phyloP scores from a whole-genome alignment of 2,888 invertebrate genomes.

The Conistra vaccinii region DNA sequence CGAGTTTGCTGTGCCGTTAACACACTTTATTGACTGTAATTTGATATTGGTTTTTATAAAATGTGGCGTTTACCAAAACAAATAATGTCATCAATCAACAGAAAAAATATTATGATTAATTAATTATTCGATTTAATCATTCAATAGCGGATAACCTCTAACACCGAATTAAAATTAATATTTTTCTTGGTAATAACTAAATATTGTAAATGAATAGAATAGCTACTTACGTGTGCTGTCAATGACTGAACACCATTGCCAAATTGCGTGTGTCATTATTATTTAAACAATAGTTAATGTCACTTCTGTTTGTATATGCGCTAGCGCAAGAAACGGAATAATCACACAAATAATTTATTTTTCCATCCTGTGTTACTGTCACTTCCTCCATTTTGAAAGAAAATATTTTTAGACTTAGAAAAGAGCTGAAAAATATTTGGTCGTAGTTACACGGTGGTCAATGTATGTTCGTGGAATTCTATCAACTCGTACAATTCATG shows the following conservation, averaged over 20 bases:
- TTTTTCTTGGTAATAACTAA: neutral
- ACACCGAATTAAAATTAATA: conserved; percentile 33
- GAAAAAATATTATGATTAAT: conserved; percentile 42
- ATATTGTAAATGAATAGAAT: conserved; percentile 28
- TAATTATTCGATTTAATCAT: conserved; percentile 29
- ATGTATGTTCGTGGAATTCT: conserved; percentile 57
- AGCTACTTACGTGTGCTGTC: conserved; percentile 56
- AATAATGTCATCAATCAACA: conserved; percentile 35
- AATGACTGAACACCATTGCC: conserved; percentile 49
- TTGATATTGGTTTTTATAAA: conserved; percentile 51
- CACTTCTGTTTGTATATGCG: conserved; percentile 12
- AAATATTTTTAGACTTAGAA: neutral
- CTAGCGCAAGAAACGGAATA: conserved; percentile 29
- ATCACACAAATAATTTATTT: conserved; percentile 31
- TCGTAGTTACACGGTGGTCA: conserved; percentile 13
- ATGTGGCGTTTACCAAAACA: conserved; percentile 38
- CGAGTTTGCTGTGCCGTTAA: conserved; percentile 55
- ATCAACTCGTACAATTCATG: conserved; percentile 57
- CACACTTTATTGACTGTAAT: conserved; percentile 47
- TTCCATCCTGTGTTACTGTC: conserved; percentile 10
- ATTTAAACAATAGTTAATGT: conserved; percentile 31
- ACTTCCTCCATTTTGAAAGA: conserved; percentile 26
- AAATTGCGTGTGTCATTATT: conserved; percentile 39
- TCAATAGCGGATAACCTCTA: conserved; percentile 39
- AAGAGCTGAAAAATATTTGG: conserved; percentile 14